Evolutionary conservation across 2,888 invertebrate species (phyloP), one percentile per base, ranked within the genome.

Genomic region (Pyrrhosoma nymphula): DNA sequence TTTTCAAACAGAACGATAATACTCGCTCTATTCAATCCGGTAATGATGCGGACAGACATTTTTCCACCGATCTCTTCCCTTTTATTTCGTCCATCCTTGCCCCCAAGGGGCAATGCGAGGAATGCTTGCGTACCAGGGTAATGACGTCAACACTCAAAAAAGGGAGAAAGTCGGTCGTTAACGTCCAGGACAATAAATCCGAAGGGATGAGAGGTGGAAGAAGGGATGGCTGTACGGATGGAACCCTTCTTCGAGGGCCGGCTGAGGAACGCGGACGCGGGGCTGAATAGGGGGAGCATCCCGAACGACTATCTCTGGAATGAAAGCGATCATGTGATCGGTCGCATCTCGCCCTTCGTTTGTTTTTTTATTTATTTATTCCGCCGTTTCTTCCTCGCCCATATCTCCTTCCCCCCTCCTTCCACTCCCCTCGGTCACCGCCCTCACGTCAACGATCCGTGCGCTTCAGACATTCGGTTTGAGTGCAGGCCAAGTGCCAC

Each of bases 401-500:
- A 26, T 69, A 14, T 30, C 20, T 56, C 8, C 18, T n/a, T 12
- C 60, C 60, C 60, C 60, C 18, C 35, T 30, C 30, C 47, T n/a
- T n/a, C 16, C 60, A 3, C 18, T 16, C n/a, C 30, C 47, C 18
- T n/a, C 93, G 26, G 39, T 63, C 47, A 47, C 63, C 47, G 63
- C 23, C 93, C 30, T 39, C n/a, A 3, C 35, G 82, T 82, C 82
- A 82, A 35, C 82, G 82, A 30, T 69, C 63, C 69, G 69, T 75
- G 14, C 93, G 47, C 91, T 16, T 18, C 35, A 60, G 35, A 26
- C 75, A n/a, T 30, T 69, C 69, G 6, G 60, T 55, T 56, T 93
- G 82, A 82, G 82, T 89, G 23, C 55, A 56, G 35, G 56, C 89
- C 89, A 56, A 47, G n/a, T 89, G 55, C 89, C 55, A 47, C 89